Evolutionary conservation across 2,797 vertebrate genomes (phyloP).

Genomic region (Australoheros facetus): DNA sequence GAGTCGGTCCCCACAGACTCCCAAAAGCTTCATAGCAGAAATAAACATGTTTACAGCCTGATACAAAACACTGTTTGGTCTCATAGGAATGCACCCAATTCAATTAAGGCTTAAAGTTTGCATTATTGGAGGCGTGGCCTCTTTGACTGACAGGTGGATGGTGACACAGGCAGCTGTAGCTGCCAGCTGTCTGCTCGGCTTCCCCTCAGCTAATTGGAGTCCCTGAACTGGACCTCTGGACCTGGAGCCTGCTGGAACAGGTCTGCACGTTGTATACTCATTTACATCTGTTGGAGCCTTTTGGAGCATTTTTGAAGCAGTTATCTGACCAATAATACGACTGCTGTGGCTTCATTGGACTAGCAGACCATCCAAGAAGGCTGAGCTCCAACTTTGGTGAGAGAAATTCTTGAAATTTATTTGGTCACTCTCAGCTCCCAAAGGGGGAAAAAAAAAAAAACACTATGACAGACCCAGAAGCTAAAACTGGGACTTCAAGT

Average conservation of each 20-base stretch:
- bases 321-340: background rate
- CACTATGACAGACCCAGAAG: accelerated
- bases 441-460: no score
- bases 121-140: no score
- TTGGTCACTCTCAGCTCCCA: no score
- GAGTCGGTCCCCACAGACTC: background rate
- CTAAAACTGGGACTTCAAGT: background rate
- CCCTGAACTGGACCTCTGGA: no score
- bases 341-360: background rate
- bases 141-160: no score
- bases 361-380: background rate
- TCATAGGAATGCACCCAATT: no score
- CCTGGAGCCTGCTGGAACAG: no score
- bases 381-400: background rate
- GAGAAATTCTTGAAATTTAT: background rate
- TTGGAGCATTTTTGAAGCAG: no score
- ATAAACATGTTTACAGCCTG: background rate
- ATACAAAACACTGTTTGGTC: background rate
- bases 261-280: no score
- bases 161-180: no score
- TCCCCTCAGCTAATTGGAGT: background rate
- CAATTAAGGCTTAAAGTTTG: background rate
- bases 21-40: background rate
- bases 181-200: background rate
- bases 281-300: no score